Evolutionary conservation across 53 echinoderm and acorn worm species (phyloP).

Genomic region (Stichopus horrens): DNA sequence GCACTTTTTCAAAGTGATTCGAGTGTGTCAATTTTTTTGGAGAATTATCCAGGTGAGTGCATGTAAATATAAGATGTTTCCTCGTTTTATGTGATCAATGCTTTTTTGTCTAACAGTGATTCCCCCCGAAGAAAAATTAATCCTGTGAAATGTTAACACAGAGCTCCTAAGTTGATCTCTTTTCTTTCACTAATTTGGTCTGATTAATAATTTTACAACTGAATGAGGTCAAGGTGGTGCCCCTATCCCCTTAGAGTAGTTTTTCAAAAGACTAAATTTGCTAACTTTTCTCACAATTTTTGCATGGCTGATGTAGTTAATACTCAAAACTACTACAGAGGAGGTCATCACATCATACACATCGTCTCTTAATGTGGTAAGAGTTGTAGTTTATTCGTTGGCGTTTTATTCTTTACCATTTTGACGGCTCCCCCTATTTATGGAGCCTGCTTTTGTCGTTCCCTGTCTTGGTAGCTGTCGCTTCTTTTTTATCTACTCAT

Average conservation of each 20-base stretch:
- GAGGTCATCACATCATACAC: conserved; percentile 50
- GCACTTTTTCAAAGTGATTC: too few species aligned
- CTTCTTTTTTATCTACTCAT: background rate
- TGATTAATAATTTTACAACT: background rate
- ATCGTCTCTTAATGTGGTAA: conserved; percentile 43
- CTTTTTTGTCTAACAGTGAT: background rate
- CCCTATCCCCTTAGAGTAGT: background rate
- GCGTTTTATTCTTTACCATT: background rate
- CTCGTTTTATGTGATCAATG: too few species aligned
- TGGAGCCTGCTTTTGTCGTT: conserved; percentile 17
- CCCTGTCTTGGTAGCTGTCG: conserved; percentile 32
- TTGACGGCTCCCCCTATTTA: conserved; percentile 19
- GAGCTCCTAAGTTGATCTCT: background rate
- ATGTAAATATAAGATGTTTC: too few species aligned
- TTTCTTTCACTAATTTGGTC: background rate
- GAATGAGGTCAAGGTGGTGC: background rate
- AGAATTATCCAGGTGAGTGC: too few species aligned
- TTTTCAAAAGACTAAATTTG: conserved; percentile 30
- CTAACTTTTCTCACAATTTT: conserved; percentile 52
- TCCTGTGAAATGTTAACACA: background rate
- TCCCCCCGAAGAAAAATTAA: background rate
- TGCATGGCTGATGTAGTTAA: conserved; percentile 49
- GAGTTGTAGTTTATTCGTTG: conserved; percentile 43
- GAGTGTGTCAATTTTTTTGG: too few species aligned
- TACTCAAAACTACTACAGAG: conserved; percentile 47